Conservation (phyloP, 2,113 vertebrate genomes). For the Hepsetus odoe region DNA sequence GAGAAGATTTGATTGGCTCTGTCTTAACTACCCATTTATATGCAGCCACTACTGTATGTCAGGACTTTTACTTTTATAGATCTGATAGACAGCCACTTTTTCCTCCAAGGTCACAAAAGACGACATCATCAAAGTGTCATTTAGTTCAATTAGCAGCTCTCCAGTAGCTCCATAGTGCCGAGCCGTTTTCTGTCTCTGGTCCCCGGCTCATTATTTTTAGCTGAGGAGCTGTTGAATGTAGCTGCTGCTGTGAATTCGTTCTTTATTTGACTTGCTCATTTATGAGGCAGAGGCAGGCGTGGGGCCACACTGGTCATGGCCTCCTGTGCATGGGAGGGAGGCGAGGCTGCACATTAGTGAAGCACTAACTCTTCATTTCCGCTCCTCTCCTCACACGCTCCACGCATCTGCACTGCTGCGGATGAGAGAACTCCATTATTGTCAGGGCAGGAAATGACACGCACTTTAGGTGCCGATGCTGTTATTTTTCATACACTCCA, state of each 20-base stretch:
- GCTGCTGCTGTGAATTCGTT: constrained; percentile 27
- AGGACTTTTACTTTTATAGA: constrained; percentile 49
- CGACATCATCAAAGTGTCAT: constrained; percentile 49
- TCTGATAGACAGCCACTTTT: constrained; percentile 41
- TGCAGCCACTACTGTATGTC: constrained; percentile 47
- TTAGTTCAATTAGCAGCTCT: constrained; percentile 54
- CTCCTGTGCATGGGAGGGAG: neutral
- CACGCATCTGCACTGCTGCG: constrained; percentile 20
- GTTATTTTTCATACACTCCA: neutral
- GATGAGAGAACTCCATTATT: constrained; percentile 19
- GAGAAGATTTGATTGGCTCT: constrained; percentile 41
- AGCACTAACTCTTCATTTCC: constrained; percentile 38
- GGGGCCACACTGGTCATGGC: constrained; percentile 19
- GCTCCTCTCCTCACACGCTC: neutral
- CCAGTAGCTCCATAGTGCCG: constrained; percentile 23
- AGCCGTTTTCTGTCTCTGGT: constrained; percentile 25
- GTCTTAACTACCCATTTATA: constrained; percentile 53
- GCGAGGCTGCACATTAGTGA: constrained; percentile 23
- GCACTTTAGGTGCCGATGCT: constrained; percentile 16
- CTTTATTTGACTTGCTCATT: constrained; percentile 38
- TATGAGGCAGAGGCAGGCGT: constrained; percentile 27
- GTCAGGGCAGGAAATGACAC: constrained; percentile 34
- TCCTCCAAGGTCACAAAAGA: constrained; percentile 47
- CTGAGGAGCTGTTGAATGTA: constrained; percentile 40
- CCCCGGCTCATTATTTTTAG: constrained; percentile 47